Evolutionary conservation across 2,888 invertebrate genomes (phyloP).

Genomic region (Periphyllus acericola): DNA sequence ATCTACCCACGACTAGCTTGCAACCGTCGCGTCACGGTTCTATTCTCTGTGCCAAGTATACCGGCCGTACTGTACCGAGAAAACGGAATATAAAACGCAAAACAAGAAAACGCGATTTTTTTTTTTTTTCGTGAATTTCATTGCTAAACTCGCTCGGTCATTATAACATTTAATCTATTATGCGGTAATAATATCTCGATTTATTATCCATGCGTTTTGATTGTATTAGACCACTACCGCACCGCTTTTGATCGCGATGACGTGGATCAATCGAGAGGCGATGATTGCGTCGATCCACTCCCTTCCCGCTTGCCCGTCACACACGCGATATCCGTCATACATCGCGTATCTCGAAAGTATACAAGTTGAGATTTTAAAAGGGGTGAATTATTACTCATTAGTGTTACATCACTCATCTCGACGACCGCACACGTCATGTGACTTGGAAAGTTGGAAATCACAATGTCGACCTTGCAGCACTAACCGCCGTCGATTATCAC

Average conservation of each 20-base stretch:
- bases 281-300: not conserved
- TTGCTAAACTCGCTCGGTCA: too few species aligned
- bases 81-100: too few species aligned
- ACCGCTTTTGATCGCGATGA: constrained; percentile 4
- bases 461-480: not conserved
- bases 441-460: constrained; percentile 31
- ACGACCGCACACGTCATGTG: not conserved
- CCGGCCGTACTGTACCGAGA: too few species aligned
- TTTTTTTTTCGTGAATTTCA: too few species aligned
- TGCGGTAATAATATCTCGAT: too few species aligned
- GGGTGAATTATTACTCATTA: constrained; percentile 4
- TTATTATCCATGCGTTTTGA: too few species aligned
- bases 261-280: not conserved
- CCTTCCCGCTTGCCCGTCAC: not conserved
- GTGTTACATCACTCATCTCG: not conserved
- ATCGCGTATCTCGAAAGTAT: not conserved
- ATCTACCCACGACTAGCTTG: too few species aligned
- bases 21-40: too few species aligned
- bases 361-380: not conserved
- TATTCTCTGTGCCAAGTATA: too few species aligned
- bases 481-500: not conserved
- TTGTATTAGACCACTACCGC: too few species aligned
- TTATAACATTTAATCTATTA: too few species aligned
- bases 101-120: too few species aligned
- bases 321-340: not conserved